Evolutionary conservation across 2,888 invertebrate genomes (phyloP), one percentile per base, ranked within the genome.

Genomic region (Drosophila algonquin): DNA sequence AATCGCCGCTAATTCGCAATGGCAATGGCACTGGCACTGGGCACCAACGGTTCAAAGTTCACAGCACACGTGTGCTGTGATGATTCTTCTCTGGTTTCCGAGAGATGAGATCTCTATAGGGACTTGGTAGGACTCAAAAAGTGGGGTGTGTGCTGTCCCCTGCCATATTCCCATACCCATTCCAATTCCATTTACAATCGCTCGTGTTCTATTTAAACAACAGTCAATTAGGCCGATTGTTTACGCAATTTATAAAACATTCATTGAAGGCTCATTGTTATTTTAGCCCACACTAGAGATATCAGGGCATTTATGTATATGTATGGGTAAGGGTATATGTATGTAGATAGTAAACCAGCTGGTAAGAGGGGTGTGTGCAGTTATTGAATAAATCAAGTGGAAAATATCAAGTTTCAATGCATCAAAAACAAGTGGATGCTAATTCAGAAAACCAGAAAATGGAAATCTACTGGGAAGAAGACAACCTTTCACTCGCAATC

Each of bases 351-450:
- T 63, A 55, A 56, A 21, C 35, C 50, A 60, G 71, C 50, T 32
- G 46, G 9, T 18, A 14, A 78, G 73, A 62, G 61, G 65, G 62
- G 12, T 44, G 69, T 63, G 12, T 44, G 69, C 44, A 70, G 55
- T 75, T 72, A 80, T 72, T 72, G 67, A 68, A 73, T 68, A 68
- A 82, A 80, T 82, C 64, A 73, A 83, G 78, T 67, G 80, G 80
- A 88, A 86, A 88, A 74, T 73, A 76, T 77, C 48, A 53, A 65
- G 52, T 58, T 81, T 64, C 35, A 40, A 27, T 44, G 48, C 32
- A 72, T 53, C 24, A 47, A 54, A 69, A 58, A 54, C 51, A 35
- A 61, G 40, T 47, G 12, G 35, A 27, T 10, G 12, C 16, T 27
- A 44, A 27, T 30, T 56, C 12, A 16, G 21, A 51, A 56, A 32